These are phyloP conservation scores for Scaptodrosophila lebanonensis DNA, from an alignment of 1,140 invertebrate species.

Conservation along the genomic window DNA sequence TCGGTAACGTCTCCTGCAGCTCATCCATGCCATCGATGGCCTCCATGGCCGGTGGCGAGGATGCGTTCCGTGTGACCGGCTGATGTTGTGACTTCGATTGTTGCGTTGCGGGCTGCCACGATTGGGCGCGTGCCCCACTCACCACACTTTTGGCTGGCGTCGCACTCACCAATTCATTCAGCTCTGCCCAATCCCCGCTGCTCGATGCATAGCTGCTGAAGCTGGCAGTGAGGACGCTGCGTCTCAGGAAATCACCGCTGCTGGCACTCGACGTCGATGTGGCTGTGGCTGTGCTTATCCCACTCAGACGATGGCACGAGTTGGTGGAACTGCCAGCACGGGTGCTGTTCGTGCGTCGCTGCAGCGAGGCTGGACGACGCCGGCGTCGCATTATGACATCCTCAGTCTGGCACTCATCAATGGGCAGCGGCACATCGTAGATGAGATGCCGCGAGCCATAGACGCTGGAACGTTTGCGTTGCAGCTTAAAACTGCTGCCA, in stretches of 20 bases:
- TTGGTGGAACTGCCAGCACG: slow-evolving; percentile 34
- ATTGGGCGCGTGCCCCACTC: slow-evolving; percentile 10
- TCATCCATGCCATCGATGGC: slow-evolving; percentile 12
- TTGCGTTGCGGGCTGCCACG: slow-evolving; percentile 33
- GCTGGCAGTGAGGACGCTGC: slow-evolving; percentile 55
- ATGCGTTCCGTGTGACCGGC: slow-evolving; percentile 58
- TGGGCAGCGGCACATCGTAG: slow-evolving; percentile 81
- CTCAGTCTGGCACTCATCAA: slow-evolving; percentile 80
- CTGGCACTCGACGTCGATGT: slow-evolving; percentile 56
- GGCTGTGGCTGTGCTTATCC: slow-evolving; percentile 52
- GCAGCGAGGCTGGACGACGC: slow-evolving; percentile 32
- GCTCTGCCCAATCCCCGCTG: slow-evolving; percentile 40
- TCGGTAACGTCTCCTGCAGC: slow-evolving; percentile 3
- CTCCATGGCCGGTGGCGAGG: slow-evolving; percentile 61
- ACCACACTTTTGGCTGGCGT: slow-evolving; percentile 20
- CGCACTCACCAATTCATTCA: neutral
- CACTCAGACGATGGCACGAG: slow-evolving; percentile 55
- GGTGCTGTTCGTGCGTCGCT: slow-evolving; percentile 29
- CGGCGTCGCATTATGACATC: slow-evolving; percentile 68
- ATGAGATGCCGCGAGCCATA: slow-evolving; percentile 81
- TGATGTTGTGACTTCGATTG: slow-evolving; percentile 38
- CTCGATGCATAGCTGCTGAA: slow-evolving; percentile 55
- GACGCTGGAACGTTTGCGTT: slow-evolving; percentile 75
- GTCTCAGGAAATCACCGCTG: slow-evolving; percentile 47
- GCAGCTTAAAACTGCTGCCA: slow-evolving; percentile 33